Evolutionary conservation across 2,888 invertebrate genomes (phyloP).

Genomic region (Meteorus colon): DNA sequence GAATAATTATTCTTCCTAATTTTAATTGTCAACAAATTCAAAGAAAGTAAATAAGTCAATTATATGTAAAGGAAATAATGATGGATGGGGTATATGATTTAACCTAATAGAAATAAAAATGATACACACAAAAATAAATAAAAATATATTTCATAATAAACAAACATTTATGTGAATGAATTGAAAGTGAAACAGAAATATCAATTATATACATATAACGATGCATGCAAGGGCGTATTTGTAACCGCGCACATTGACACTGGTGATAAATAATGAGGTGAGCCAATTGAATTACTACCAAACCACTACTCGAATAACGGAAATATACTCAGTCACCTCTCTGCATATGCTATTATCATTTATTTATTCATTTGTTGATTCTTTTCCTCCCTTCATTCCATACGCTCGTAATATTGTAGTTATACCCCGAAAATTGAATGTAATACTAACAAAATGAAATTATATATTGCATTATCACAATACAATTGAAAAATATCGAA

Average conservation of each 20-base stretch:
- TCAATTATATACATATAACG: slow-evolving; percentile 23
- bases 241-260: slow-evolving; percentile 55
- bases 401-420: not conserved
- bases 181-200: slow-evolving; percentile 50
- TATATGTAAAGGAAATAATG: not conserved
- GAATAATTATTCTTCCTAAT: not conserved
- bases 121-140: slow-evolving; percentile 49
- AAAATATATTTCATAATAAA: slow-evolving; percentile 48
- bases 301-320: slow-evolving; percentile 60
- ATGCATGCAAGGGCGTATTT: slow-evolving; percentile 1
- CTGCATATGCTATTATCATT: slow-evolving; percentile 39
- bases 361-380: slow-evolving; percentile 48
- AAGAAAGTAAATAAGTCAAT: not conserved
- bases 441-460: slow-evolving; percentile 19
- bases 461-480: slow-evolving; percentile 7
- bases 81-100: not conserved
- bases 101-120: slow-evolving; percentile 19
- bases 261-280: slow-evolving; percentile 66
- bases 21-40: too few relatives aligned
- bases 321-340: slow-evolving; percentile 45
- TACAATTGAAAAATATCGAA: not conserved
- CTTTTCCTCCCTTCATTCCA: slow-evolving; percentile 39
- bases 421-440: not conserved
- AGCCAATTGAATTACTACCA: slow-evolving; percentile 66
- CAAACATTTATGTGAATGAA: slow-evolving; percentile 41